These are phyloP conservation scores for Monopis laevigella DNA, from an alignment of 2,888 invertebrate species.

Conservation along the genomic window DNA sequence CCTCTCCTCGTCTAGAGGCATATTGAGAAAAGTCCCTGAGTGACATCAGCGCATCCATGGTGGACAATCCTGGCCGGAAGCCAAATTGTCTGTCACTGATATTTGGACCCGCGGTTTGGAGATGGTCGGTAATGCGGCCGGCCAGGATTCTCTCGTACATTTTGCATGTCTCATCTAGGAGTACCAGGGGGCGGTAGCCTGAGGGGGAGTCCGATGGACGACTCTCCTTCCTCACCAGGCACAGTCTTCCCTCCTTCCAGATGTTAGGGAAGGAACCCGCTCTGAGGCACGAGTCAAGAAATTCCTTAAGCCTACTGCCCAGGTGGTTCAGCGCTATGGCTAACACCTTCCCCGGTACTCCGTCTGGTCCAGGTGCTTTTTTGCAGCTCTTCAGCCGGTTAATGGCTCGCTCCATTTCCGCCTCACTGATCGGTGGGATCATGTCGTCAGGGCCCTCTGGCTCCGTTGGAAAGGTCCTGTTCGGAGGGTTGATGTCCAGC, in stretches of 20 bases:
- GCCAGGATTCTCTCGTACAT: no score
- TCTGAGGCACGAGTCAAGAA: not conserved
- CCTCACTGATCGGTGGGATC: not conserved
- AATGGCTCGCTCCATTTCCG: not conserved
- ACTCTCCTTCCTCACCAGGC: not conserved
- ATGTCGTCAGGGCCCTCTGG: not conserved
- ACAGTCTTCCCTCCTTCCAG: no score
- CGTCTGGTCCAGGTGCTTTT: conserved; percentile 3
- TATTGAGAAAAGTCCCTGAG: no score
- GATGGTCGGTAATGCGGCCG: no score
- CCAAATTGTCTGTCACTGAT: no score
- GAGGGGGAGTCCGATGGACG: not conserved
- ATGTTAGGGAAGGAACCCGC: no score
- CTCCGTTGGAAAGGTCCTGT: not conserved
- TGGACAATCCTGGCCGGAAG: no score
- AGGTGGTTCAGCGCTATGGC: not conserved
- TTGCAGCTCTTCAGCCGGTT: not conserved
- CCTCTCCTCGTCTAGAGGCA: not conserved
- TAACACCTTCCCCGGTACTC: not conserved
- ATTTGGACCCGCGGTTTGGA: no score
- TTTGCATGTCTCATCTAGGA: conserved; percentile 1
- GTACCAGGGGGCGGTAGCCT: not conserved
- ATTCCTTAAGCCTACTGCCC: not conserved
- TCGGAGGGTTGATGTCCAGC: not conserved
- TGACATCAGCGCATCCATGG: no score